Conservation (phyloP, 2,888 invertebrate genomes). For the Tillus elongatus region DNA sequence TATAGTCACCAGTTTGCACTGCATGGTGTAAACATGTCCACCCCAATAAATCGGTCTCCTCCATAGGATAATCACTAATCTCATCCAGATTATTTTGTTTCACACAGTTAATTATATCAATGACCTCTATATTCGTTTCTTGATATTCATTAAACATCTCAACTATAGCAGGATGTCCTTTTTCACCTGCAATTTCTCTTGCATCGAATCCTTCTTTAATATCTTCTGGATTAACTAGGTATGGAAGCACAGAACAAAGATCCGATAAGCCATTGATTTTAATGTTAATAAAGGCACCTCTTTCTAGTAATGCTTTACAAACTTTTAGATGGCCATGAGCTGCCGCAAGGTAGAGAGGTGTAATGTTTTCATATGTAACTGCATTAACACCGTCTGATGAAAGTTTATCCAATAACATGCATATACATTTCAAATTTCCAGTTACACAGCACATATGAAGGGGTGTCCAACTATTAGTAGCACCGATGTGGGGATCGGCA, state of each 20-base stretch:
- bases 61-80: background rate
- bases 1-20: background rate
- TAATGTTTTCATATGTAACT: background rate
- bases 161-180: background rate
- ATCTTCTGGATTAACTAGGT: background rate
- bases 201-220: constrained; percentile 1
- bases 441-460: background rate
- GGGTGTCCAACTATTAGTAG: background rate
- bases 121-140: background rate
- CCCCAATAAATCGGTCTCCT: background rate
- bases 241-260: background rate
- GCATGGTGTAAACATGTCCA: constrained; percentile 4
- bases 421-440: background rate
- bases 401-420: background rate
- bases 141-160: background rate
- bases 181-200: background rate
- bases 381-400: background rate
- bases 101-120: background rate
- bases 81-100: background rate
- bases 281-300: background rate
- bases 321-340: background rate
- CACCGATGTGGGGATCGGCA: background rate
- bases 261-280: background rate
- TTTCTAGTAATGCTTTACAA: background rate
- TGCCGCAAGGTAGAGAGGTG: background rate